Conservation (phyloP, 2,797 vertebrate genomes). For the Protonibea diacanthus region DNA sequence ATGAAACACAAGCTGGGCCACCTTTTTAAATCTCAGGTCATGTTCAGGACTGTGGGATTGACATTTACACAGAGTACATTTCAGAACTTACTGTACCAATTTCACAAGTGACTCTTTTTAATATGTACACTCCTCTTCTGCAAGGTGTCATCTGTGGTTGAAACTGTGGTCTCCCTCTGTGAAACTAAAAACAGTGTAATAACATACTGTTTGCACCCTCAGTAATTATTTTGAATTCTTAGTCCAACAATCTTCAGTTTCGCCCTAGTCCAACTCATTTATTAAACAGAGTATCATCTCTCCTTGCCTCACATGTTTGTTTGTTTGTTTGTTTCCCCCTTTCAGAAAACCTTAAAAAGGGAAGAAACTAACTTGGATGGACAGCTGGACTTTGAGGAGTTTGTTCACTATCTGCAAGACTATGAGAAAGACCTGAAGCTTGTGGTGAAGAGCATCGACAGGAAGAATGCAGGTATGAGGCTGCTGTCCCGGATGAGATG, state of each 20-base stretch:
- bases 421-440: slow-evolving; percentile 96
- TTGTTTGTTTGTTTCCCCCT: not conserved
- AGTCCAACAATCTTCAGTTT: too few relatives aligned
- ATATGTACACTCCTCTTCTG: not conserved
- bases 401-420: slow-evolving; percentile 97
- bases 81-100: slow-evolving; percentile 4
- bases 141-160: not conserved
- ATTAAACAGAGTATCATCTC: not conserved
- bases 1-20: slow-evolving; percentile 13
- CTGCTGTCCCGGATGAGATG: accelerated
- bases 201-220: not conserved
- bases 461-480: slow-evolving; percentile 91
- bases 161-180: not conserved
- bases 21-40: not conserved
- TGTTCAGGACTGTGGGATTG: not conserved
- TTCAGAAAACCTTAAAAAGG: slow-evolving; percentile 91
- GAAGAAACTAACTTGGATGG: slow-evolving; percentile 87
- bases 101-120: slow-evolving; percentile 8
- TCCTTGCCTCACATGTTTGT: accelerated
- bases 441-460: slow-evolving; percentile 93
- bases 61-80: slow-evolving; percentile 11
- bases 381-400: slow-evolving; percentile 96
- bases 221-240: too few relatives aligned
- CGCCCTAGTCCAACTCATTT: not conserved
- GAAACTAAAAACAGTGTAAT: not conserved